These are phyloP conservation scores for Tychaedon coryphoeus DNA, from an alignment of 2,113 vertebrate genomes.

Conservation along the genomic window DNA sequence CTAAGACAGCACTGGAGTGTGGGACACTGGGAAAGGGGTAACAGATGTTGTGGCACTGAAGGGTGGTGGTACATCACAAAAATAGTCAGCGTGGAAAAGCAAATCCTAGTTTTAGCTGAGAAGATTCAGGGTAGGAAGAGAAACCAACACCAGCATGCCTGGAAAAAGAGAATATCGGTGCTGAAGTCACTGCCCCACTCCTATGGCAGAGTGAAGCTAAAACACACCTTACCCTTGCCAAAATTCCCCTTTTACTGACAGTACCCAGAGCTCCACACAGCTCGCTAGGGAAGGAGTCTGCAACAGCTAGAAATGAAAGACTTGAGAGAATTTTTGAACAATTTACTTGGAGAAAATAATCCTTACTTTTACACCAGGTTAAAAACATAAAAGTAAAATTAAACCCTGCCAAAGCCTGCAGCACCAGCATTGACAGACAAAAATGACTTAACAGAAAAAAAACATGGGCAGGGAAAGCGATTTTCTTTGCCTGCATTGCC, in stretches of 20 bases:
- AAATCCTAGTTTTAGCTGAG: neutral
- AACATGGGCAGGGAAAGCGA: conserved; percentile 36
- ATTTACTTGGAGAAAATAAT: conserved; percentile 3
- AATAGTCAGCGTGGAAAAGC: neutral
- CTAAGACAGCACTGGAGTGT: neutral
- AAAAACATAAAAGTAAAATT: neutral
- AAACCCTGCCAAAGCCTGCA: conserved; percentile 9
- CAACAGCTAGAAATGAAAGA: neutral
- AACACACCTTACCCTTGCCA: neutral
- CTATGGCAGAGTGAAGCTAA: neutral
- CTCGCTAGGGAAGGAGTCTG: neutral
- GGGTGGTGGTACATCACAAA: neutral
- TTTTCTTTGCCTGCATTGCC: conserved; percentile 70
- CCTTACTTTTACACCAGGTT: neutral
- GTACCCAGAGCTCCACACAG: neutral
- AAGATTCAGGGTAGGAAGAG: neutral
- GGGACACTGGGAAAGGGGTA: neutral
- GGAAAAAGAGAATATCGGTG: neutral
- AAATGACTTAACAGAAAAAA: conserved; percentile 44
- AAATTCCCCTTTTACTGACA: neutral
- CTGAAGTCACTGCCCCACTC: neutral
- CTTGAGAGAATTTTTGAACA: neutral
- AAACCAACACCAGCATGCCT: neutral
- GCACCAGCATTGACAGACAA: conserved; percentile 25
- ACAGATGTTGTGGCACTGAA: neutral